phyloP scores from a whole-genome alignment of 2,888 invertebrate species.

The Papilio gigon region DNA sequence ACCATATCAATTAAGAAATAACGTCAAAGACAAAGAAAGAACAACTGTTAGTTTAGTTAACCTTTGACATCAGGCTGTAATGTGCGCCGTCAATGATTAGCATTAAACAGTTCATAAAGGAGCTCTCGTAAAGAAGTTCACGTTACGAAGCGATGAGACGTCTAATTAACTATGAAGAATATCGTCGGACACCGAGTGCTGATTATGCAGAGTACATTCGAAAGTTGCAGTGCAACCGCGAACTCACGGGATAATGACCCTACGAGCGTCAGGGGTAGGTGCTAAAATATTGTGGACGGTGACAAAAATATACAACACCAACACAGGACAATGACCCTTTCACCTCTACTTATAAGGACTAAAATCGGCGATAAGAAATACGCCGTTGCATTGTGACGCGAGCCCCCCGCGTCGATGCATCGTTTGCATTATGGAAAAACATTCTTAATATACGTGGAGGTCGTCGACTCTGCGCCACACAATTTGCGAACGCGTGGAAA shows the following conservation, averaged over 20 bases:
- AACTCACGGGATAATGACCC: conserved; percentile 25
- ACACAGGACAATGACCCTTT: conserved; percentile 32
- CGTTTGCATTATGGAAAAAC: conserved; percentile 53
- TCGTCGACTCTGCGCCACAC: conserved; percentile 40
- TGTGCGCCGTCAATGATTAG: conserved; percentile 17
- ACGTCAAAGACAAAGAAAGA: conserved; percentile 4
- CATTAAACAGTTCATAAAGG: conserved; percentile 38
- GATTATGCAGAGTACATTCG: conserved; percentile 47
- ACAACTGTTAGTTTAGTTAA: background rate
- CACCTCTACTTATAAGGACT: conserved; percentile 15
- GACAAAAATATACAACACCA: conserved; percentile 24
- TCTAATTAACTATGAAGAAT: conserved; percentile 53
- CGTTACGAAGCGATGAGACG: conserved; percentile 49
- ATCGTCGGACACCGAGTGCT: conserved; percentile 52
- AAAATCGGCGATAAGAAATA: conserved; percentile 12
- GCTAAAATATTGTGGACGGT: conserved; percentile 22
- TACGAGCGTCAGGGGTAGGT: background rate
- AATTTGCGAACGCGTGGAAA: conserved; percentile 36
- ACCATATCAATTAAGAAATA: background rate
- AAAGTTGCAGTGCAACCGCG: conserved; percentile 17
- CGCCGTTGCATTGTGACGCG: conserved; percentile 31
- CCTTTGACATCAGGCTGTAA: conserved; percentile 26
- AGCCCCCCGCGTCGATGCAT: conserved; percentile 61
- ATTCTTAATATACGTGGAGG: conserved; percentile 42
- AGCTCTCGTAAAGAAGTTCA: conserved; percentile 42